phyloP scores from a whole-genome alignment of 1,140 invertebrate genomes.

The Lepidurus apus region DNA sequence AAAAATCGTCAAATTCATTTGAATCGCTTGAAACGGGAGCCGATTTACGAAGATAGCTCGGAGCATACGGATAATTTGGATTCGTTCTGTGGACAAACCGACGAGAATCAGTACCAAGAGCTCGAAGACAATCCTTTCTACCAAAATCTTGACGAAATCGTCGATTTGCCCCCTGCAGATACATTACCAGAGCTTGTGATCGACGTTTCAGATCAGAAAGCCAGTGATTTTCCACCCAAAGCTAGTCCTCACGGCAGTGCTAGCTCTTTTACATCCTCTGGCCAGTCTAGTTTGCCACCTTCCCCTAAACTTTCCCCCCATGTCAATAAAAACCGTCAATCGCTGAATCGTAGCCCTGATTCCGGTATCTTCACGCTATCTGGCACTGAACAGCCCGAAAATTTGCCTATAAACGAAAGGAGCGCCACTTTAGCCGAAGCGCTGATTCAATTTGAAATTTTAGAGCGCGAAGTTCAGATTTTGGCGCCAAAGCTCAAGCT shows the following conservation, averaged over 20 bases:
- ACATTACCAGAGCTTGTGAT: background rate
- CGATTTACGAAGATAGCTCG: background rate
- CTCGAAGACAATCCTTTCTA: background rate
- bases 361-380: constrained; percentile 1
- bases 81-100: background rate
- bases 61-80: background rate
- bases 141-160: background rate
- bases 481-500: background rate
- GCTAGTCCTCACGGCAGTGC: background rate
- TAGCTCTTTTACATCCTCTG: background rate
- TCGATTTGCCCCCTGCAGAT: background rate
- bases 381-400: background rate
- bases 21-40: background rate
- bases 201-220: background rate
- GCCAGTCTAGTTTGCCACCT: constrained; percentile 4
- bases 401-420: background rate
- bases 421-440: constrained; percentile 24
- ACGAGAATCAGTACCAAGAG: background rate
- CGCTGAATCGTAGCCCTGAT: constrained; percentile 27
- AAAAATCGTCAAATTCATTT: background rate
- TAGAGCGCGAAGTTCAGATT: constrained; percentile 10
- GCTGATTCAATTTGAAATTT: constrained; percentile 11
- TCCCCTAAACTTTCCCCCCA: background rate
- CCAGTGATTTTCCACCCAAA: background rate
- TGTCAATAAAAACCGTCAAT: background rate